A percentile compares a stretch with the other conserved stretches of the same genome.
Evolutionary conservation across 2,888 invertebrate species (phyloP).

Genomic region (Cyclophora punctaria): DNA sequence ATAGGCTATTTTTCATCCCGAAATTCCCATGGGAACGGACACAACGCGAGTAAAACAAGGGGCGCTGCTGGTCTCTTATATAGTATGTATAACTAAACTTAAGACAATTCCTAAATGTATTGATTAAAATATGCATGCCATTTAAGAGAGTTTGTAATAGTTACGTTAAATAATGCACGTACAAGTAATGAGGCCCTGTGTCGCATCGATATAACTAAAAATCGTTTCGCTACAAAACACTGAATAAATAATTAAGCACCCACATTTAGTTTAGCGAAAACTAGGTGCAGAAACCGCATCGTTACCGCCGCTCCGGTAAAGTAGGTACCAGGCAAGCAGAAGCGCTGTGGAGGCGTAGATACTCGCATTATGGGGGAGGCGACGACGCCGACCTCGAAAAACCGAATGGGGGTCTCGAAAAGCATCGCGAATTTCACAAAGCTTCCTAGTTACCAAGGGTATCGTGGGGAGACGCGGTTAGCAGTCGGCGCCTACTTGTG

Average conservation of each 20-base stretch:
- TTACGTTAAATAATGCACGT: too few species aligned
- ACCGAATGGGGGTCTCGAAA: constrained; percentile 63
- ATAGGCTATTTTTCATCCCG: too few species aligned
- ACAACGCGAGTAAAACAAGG: too few species aligned
- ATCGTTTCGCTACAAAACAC: constrained; percentile 18
- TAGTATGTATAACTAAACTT: too few species aligned
- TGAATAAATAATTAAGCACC: constrained; percentile 62
- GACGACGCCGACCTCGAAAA: constrained; percentile 62
- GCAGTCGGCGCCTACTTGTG: constrained; percentile 52
- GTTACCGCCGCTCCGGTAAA: constrained; percentile 19
- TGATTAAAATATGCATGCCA: too few species aligned
- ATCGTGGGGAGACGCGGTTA: constrained; percentile 55
- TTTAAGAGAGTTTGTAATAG: too few species aligned
- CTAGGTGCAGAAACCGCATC: constrained; percentile 52
- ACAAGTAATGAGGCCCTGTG: too few species aligned
- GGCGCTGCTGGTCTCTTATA: too few species aligned
- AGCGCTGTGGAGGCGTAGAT: constrained; percentile 28
- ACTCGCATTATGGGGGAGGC: constrained; percentile 44
- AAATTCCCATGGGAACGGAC: too few species aligned
- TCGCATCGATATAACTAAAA: constrained; percentile 18
- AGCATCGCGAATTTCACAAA: constrained; percentile 69
- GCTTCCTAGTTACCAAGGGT: constrained; percentile 60
- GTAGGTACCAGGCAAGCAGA: constrained; percentile 31
- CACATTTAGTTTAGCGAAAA: constrained; percentile 39
- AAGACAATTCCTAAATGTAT: too few species aligned